A percentile compares a stretch with the other conserved stretches of the same genome.
Conservation (phyloP, 2,113 vertebrate genomes). For the Albula goreensis region DNA sequence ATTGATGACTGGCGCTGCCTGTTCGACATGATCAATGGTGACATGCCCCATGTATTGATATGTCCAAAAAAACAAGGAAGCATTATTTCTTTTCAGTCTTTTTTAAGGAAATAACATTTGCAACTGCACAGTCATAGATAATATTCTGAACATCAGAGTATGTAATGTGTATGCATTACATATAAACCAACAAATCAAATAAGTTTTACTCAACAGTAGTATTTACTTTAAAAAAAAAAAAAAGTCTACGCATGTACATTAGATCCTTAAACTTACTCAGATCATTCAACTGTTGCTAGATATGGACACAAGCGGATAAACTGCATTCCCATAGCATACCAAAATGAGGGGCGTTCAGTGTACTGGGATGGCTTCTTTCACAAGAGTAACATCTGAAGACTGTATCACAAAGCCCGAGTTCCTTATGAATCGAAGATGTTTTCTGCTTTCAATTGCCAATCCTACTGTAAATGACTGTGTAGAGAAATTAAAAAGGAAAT, state of each 20-base stretch:
- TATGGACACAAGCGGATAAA: neutral
- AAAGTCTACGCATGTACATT: neutral
- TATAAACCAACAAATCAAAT: neutral
- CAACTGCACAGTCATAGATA: neutral
- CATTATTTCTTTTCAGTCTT: neutral
- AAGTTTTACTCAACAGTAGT: neutral
- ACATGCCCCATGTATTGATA: neutral
- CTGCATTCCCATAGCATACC: neutral
- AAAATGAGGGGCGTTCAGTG: neutral
- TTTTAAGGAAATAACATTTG: neutral
- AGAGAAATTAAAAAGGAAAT: conserved; percentile 36
- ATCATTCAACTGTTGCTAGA: neutral
- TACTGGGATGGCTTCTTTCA: neutral
- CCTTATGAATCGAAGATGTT: conserved; percentile 19
- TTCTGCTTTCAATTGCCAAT: conserved; percentile 29
- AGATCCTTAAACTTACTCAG: neutral
- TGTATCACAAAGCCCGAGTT: conserved; percentile 8
- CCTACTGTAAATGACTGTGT: conserved; percentile 20
- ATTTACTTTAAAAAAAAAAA: neutral
- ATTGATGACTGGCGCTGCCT: neutral
- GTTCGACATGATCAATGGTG: neutral
- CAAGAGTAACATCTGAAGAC: neutral
- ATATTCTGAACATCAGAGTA: neutral
- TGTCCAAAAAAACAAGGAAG: no score
- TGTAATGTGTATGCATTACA: neutral